These are phyloP conservation scores for Phymanthus crucifer DNA, from an alignment of 92 coral and sea anemone genomes.

Conservation along the genomic window DNA sequence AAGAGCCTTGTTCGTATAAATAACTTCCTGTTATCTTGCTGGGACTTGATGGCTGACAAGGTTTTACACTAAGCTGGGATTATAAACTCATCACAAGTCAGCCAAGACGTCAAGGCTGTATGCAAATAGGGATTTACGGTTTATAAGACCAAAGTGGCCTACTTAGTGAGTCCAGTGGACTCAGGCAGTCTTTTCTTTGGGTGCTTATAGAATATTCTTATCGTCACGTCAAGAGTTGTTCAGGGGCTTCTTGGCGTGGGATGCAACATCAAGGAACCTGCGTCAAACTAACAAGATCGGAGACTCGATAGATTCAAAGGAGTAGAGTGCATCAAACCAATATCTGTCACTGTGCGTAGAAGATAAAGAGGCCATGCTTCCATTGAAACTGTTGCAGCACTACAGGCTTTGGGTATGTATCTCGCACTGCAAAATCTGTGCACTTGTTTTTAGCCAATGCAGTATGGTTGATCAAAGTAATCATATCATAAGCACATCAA, in stretches of 20 bases:
- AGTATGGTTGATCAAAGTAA: constrained; percentile 12
- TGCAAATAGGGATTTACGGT: constrained; percentile 38
- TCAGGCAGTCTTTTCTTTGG: constrained; percentile 14
- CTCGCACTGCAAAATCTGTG: neutral
- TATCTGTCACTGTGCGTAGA: neutral
- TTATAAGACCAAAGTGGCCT: constrained; percentile 26
- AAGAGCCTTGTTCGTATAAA: constrained; percentile 16
- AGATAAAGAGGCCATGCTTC: neutral
- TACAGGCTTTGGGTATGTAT: constrained; percentile 21
- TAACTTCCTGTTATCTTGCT: constrained; percentile 48
- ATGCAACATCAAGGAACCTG: neutral
- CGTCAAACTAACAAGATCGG: neutral
- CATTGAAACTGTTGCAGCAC: constrained; percentile 32
- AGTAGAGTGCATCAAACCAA: neutral
- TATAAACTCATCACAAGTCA: constrained; percentile 39
- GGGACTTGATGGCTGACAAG: constrained; percentile 32
- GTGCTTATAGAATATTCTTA: constrained; percentile 17
- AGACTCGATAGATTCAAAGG: neutral
- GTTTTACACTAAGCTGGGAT: constrained; percentile 45
- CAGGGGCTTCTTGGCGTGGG: neutral
- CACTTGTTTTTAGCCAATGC: neutral
- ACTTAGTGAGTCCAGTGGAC: constrained; percentile 1
- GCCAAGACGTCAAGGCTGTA: constrained; percentile 25
- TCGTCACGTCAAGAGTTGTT: neutral
- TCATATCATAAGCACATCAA: neutral